A percentile compares a stretch with the other conserved stretches of the same genome.
Evolutionary conservation across 2,888 invertebrate genomes (phyloP).

Genomic region (Platerodrilus igneus): DNA sequence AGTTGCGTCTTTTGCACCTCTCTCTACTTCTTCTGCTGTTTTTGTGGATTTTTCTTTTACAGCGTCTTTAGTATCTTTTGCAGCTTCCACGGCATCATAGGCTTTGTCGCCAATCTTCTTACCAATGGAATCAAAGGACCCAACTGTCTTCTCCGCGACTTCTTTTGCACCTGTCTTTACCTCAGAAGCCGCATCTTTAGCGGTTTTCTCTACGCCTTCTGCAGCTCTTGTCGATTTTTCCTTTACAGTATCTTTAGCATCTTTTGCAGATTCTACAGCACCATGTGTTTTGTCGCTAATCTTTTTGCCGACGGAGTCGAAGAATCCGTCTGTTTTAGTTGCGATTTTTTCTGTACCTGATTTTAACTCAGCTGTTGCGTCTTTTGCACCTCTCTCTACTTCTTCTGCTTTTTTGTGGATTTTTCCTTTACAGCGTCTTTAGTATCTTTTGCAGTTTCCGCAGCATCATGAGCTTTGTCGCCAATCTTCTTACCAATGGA

Average conservation of each 20-base stretch:
- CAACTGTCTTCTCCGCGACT: conserved; percentile 19
- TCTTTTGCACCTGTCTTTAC: conserved; percentile 11
- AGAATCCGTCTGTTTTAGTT: conserved; percentile 13
- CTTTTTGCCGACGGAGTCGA: conserved; percentile 12
- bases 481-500: conserved; percentile 21
- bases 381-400: conserved; percentile 5
- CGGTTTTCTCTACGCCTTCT: conserved; percentile 10
- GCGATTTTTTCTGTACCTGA: conserved; percentile 5
- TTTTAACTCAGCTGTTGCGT: conserved; percentile 1
- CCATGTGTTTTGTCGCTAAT: conserved; percentile 8
- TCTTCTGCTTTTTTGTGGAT: conserved; percentile 1
- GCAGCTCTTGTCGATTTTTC: conserved; percentile 9
- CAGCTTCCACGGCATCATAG: conserved; percentile 11
- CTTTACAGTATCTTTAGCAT: conserved; percentile 26
- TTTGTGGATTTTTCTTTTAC: conserved; percentile 29
- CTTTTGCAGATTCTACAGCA: neutral
- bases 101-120: conserved; percentile 19
- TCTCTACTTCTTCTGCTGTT: conserved; percentile 11
- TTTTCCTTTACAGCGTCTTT: conserved; percentile 8
- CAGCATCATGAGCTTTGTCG: conserved; percentile 13
- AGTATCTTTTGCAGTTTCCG: conserved; percentile 11
- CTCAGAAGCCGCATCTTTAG: conserved; percentile 3
- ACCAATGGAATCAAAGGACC: conserved; percentile 23
- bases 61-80: conserved; percentile 26
- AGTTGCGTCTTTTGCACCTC: conserved; percentile 20